Evolutionary conservation across 2,888 invertebrate species (phyloP).

Genomic region (Ennomos quercinarius): DNA sequence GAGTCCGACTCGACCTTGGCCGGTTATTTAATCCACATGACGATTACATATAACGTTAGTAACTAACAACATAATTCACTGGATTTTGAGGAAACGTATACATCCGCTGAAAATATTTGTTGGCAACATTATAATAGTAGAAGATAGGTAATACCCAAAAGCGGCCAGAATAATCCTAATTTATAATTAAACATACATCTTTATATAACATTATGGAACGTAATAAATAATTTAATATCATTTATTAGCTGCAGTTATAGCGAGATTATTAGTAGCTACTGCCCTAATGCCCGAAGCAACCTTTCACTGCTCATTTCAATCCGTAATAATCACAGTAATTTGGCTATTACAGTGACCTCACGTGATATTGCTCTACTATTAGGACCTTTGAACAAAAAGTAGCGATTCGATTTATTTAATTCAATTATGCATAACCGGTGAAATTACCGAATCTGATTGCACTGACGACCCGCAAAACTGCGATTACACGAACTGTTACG

Average conservation of each 20-base stretch:
- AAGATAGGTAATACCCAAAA: too few relatives aligned
- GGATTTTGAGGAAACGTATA: too few relatives aligned
- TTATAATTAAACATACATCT: too few relatives aligned
- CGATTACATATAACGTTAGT: too few relatives aligned
- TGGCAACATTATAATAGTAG: too few relatives aligned
- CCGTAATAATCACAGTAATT: conserved; percentile 15
- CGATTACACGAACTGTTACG: conserved; percentile 22
- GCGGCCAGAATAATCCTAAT: too few relatives aligned
- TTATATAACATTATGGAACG: too few relatives aligned
- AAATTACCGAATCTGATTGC: conserved; percentile 16
- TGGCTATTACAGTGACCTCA: conserved; percentile 4
- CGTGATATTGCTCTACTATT: neutral
- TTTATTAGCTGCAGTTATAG: neutral
- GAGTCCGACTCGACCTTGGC: too few relatives aligned
- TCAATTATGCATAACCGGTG: conserved; percentile 19
- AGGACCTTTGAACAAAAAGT: conserved; percentile 7
- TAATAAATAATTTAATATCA: too few relatives aligned
- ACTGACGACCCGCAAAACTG: conserved; percentile 11
- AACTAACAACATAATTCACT: too few relatives aligned
- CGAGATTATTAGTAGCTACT: neutral
- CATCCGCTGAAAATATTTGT: too few relatives aligned
- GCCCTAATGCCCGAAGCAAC: neutral
- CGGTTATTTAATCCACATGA: too few relatives aligned
- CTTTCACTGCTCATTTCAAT: conserved; percentile 1
- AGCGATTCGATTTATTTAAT: conserved; percentile 16